Evolutionary conservation across 30 jellyfish, hydroid and myxozoan genomes (phyloP).

Genomic region (Pseudorhiza aurosa): DNA sequence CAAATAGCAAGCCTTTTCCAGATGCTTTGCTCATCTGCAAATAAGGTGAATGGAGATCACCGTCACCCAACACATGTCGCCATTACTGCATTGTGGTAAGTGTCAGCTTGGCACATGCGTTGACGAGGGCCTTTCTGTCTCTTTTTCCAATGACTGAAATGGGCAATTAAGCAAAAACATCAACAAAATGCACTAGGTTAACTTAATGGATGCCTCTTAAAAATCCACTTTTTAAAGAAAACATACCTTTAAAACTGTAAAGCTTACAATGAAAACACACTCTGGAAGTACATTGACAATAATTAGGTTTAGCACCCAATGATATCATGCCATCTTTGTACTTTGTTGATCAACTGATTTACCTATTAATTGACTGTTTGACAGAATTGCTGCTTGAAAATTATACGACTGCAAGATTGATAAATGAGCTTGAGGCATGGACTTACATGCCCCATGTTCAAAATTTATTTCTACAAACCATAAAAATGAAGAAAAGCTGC

Average conservation of each 20-base stretch:
- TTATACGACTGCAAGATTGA: no score
- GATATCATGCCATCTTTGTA: no score
- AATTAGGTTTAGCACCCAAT: no score
- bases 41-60: conserved; percentile 9
- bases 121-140: conserved; percentile 23
- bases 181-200: neutral
- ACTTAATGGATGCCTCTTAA: neutral
- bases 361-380: no score
- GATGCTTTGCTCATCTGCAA: conserved; percentile 28
- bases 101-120: conserved; percentile 72
- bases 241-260: no score
- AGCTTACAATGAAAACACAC: no score
- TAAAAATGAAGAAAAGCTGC: neutral
- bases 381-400: no score
- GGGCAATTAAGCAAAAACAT: conserved; percentile 54
- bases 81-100: conserved; percentile 64
- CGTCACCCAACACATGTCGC: conserved; percentile 58
- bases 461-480: neutral
- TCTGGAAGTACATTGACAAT: no score
- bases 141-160: conserved; percentile 74
- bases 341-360: no score
- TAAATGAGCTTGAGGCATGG: no score
- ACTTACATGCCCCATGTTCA: no score
- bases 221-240: neutral
- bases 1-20: conserved; percentile 66